Percentiles rank a stretch among this genome's conserved stretches.
Evolutionary conservation across 2,797 vertebrate genomes (phyloP).

Genomic region (Intellagama lesueurii): DNA sequence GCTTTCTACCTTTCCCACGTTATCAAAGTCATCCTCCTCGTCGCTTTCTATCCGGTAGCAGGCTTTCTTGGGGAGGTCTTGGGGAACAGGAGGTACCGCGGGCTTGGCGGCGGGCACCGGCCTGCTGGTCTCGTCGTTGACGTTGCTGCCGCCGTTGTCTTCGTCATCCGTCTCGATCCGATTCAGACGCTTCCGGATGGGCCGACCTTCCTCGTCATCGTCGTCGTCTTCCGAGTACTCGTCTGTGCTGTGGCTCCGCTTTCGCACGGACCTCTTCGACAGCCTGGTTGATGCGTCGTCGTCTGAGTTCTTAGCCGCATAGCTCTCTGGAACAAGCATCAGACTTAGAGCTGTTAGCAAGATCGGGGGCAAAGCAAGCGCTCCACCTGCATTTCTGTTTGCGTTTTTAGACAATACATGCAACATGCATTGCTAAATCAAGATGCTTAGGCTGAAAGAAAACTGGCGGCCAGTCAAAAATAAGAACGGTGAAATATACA

Average conservation of each 20-base stretch:
- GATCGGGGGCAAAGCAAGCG: constrained; percentile 12
- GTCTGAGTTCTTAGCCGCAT: constrained; percentile 84
- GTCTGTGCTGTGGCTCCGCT: constrained; percentile 77
- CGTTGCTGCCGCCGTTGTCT: constrained; percentile 79
- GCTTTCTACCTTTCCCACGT: constrained; percentile 82
- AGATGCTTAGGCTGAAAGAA: background rate
- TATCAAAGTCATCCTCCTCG: constrained; percentile 85
- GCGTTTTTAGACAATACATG: background rate
- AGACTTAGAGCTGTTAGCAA: constrained; percentile 71
- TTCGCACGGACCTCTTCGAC: constrained; percentile 72
- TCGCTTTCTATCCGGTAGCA: constrained; percentile 83
- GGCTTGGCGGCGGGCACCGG: constrained; percentile 74
- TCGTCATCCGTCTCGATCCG: constrained; percentile 92
- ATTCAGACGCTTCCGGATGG: constrained; percentile 90
- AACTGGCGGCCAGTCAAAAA: background rate
- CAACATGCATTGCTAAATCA: background rate
- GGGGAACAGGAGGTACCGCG: constrained; percentile 72
- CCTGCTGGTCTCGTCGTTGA: constrained; percentile 63
- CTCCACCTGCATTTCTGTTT: background rate
- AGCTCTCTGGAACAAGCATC: constrained; percentile 80
- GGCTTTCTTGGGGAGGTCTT: constrained; percentile 84
- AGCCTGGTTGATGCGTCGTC: constrained; percentile 79
- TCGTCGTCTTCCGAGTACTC: constrained; percentile 83
- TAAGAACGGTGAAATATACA: background rate
- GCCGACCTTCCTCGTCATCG: constrained; percentile 85